phyloP scores from a whole-genome alignment of 2,888 invertebrate species.

The Andricus curvator region DNA sequence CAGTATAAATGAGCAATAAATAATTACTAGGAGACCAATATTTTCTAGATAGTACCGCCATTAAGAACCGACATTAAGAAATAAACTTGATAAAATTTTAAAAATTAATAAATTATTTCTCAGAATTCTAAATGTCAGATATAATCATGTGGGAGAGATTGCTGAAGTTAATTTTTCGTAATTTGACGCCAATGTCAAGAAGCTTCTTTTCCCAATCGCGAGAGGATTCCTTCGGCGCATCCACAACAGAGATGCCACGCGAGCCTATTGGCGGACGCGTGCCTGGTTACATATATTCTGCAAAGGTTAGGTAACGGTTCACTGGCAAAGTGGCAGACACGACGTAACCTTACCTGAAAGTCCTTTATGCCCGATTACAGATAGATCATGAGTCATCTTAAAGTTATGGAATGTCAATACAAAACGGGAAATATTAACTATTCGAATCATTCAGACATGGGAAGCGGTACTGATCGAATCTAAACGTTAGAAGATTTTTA shows the following conservation, averaged over 20 bases:
- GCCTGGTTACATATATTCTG: constrained; percentile 38
- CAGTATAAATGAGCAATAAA: neutral
- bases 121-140: neutral
- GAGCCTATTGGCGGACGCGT: constrained; percentile 39
- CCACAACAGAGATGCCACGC: constrained; percentile 30
- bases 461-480: constrained; percentile 4
- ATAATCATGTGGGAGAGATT: neutral
- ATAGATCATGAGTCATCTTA: constrained; percentile 36
- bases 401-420: constrained; percentile 35
- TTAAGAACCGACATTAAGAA: neutral
- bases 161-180: neutral
- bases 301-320: constrained; percentile 70
- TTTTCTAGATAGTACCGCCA: neutral
- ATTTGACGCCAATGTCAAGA: constrained; percentile 17
- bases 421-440: constrained; percentile 35
- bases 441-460: constrained; percentile 1
- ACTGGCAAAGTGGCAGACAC: constrained; percentile 71
- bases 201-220: neutral
- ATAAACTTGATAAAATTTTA: neutral
- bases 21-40: neutral
- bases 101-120: neutral
- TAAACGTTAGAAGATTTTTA: constrained; percentile 14
- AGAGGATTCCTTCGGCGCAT: neutral
- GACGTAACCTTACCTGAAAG: constrained; percentile 64
- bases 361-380: constrained; percentile 47